Base-by-base conservation (phyloP, 1,140 invertebrate genomes). In the Zaprionus lachaisei region DNA sequence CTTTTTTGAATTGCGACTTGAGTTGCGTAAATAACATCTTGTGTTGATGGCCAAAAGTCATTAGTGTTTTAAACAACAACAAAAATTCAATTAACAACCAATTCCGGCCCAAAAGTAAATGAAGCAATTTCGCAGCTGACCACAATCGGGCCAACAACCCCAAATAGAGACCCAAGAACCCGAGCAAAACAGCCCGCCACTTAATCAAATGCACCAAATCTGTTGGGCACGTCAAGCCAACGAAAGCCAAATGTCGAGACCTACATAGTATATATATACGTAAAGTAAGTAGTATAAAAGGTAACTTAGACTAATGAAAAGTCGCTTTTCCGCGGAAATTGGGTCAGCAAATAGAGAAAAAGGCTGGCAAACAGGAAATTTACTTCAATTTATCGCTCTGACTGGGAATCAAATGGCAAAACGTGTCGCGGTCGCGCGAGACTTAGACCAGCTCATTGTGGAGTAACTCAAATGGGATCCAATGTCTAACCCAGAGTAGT, bases 311-410 rank as follows among this genome's bases (percentile, higher is more conserved):
- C 84, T 89, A 89, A 89, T 89, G 84, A 89, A 89, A 89, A 89
- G 85, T 79, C 81, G 81, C 85, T 89, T 89, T 87, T 81, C 66
- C 84, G 56, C 84, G 62, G 74, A 89, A 89, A 89, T 89, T 89
- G 79, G 84, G 84, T 89, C 85, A 89, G 51, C 85, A 71, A 56
- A 58, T 28, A 67, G 51, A 60, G 38, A 63, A 65, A 49, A 66
- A 64, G 76, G 64, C 76, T 17, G 51, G 68, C 72, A 80, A 81
- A 83, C 84, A 83, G 85, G 84, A 89, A 89, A 89, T 84, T 81
- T 73, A 81, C 78, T 81, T 84, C 72, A 89, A 89, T 84, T 89
- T 89, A 74, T 87, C 78, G 83, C 63, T 34, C 56, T 57, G 81
- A 62, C 78, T 79, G 69, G 61, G 79, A 87, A 89, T 87, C 75